Base-by-base conservation (phyloP, 2,888 invertebrate genomes). In the Aromia moschata region DNA sequence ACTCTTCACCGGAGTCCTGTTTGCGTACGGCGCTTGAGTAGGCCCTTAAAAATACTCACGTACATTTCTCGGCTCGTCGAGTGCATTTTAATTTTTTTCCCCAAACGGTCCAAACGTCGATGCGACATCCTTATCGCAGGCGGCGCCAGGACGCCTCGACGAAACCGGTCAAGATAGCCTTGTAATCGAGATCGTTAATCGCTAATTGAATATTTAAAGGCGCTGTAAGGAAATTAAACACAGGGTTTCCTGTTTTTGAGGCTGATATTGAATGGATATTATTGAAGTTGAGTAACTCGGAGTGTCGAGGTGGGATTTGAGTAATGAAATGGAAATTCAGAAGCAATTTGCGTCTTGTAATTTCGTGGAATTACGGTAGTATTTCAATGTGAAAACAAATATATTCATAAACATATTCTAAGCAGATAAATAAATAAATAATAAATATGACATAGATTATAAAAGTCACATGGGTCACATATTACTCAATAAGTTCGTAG, bases 31-130 rank as follows among this genome's bases (percentile, higher is more conserved):
- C 33, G 33, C 41, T 49, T 43, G 41, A 49, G 31, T 15, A 38
- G 45, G 41, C 51, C 55, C 60, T 60, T 60, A 55, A 63, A 60
- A 63, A 59, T 62, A 38, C 49, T 56, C 54, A 53, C 62, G 56
- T 57, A 44, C 56, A 30, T 51, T 9, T 17, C 51, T 44, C 37
- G 56, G 37, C 49, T 30, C 37, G 56, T 51, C 38, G 16, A 38
- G 11, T 41, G 56, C 44, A 57, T 57, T 44, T 57, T 44, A 57
- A 57, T 57, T 40, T 31, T 41, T 25, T 33, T 25, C 7, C 7
- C 7, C 25, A 25, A 25, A 25, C 25, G 25, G 4, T 25, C 7
- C 7, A n/a, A n/a, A n/a, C 25, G 25, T 5, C 7, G 25, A 25
- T 25, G 7, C 25, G 25, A 25, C 7, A 25, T 25, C 3, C 25